A percentile compares a stretch with the other conserved stretches of the same genome.
These are phyloP conservation scores for Aphodius sticticus DNA, from an alignment of 2,888 invertebrate species.

Conservation along the genomic window DNA sequence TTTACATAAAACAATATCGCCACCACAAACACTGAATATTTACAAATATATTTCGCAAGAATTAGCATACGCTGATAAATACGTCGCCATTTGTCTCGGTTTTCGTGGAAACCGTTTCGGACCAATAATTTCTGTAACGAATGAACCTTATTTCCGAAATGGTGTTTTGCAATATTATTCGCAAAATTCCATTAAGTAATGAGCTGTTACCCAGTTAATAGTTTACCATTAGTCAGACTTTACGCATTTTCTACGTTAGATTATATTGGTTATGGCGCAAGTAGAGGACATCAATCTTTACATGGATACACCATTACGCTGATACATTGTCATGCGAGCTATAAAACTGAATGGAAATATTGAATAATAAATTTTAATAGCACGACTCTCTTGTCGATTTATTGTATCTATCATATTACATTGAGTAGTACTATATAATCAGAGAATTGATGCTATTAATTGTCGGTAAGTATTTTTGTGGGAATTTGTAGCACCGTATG, in stretches of 20 bases:
- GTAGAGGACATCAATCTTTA: not conserved
- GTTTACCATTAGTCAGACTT: conserved; percentile 4
- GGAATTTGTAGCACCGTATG: too few relatives aligned
- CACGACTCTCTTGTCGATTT: not conserved
- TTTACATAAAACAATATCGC: not conserved
- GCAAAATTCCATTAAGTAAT: not conserved
- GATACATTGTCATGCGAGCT: not conserved
- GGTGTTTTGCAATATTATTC: not conserved
- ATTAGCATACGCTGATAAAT: not conserved
- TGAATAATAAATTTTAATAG: not conserved
- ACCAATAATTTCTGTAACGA: not conserved
- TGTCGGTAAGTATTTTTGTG: too few relatives aligned
- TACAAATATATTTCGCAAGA: not conserved
- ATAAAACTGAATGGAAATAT: not conserved
- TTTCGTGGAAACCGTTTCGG: not conserved
- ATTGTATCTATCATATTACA: too few relatives aligned
- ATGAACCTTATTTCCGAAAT: not conserved
- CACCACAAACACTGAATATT: not conserved
- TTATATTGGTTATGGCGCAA: not conserved
- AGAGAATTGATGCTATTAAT: too few relatives aligned
- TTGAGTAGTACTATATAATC: too few relatives aligned
- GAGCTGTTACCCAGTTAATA: not conserved
- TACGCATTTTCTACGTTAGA: not conserved
- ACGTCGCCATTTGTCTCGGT: not conserved
- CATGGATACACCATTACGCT: not conserved